Evolutionary conservation across 2,888 invertebrate genomes (phyloP).

Genomic region (Malthinus flaveolus): DNA sequence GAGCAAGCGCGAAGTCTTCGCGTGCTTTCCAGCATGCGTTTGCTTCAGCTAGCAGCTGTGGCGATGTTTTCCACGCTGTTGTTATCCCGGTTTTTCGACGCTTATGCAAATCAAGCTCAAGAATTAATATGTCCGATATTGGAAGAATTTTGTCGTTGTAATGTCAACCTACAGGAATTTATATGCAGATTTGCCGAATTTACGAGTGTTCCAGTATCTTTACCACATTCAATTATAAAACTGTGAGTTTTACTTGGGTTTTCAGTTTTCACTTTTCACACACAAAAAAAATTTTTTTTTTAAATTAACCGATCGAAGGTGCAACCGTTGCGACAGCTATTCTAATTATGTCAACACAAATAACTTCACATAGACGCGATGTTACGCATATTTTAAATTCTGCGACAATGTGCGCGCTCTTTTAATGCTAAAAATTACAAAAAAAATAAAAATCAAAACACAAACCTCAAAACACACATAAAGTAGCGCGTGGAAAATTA

Average conservation of each 20-base stretch:
- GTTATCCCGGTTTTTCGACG: slow-evolving; percentile 22
- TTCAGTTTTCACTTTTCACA: slow-evolving; percentile 4
- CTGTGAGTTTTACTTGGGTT: slow-evolving; percentile 39
- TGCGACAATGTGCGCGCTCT: too few species aligned
- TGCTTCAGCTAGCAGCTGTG: slow-evolving; percentile 42
- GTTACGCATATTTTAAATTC: slow-evolving; percentile 7
- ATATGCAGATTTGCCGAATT: slow-evolving; percentile 44
- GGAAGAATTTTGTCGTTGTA: slow-evolving; percentile 42
- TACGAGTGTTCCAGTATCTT: slow-evolving; percentile 39
- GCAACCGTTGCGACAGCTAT: not conserved
- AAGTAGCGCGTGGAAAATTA: slow-evolving; percentile 10
- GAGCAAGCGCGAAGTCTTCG: slow-evolving; percentile 38
- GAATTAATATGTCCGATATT: slow-evolving; percentile 37
- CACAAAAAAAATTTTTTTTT: not conserved
- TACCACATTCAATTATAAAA: slow-evolving; percentile 43
- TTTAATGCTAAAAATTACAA: too few species aligned
- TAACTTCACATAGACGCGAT: slow-evolving; percentile 8
- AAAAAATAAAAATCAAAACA: too few species aligned
- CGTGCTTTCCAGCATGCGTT: slow-evolving; percentile 43
- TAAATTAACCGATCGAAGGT: slow-evolving; percentile 2
- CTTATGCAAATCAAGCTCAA: slow-evolving; percentile 26
- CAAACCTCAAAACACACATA: too few species aligned
- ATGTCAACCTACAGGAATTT: slow-evolving; percentile 42
- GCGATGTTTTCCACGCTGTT: slow-evolving; percentile 39
- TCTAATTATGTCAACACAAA: slow-evolving; percentile 6